Base-by-base conservation (phyloP, 2,113 vertebrate species). In the Riparia riparia region DNA sequence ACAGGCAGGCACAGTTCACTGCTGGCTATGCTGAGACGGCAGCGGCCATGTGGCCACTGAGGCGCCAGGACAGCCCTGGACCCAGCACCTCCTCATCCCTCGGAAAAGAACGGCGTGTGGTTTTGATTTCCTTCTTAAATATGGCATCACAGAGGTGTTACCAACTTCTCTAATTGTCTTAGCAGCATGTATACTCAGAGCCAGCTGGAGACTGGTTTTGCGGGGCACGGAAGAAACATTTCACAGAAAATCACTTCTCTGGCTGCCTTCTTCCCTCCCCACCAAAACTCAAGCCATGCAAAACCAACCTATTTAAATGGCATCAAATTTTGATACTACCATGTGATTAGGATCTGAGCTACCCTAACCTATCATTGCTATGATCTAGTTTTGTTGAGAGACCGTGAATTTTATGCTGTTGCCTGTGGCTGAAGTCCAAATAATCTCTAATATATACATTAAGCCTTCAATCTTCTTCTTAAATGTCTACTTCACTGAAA, bases 81-180 rank as follows among this genome's bases (percentile, higher is more conserved):
- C 2, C 1, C 1, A 0, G 29, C 0, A 0, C 47, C 14, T 17
- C 47, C 37, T n/a, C 58, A 78, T 3, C 21, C 34, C 17, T n/a
- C 1, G 1, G 45, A n/a, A 64, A 21, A 29, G 7, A 57, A 57
- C 29, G 19, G 20, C 1, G 0, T 14, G 16, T 2, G 2, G 10
- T 22, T 64, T 34, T n/a, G 3, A 53, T 29, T 29, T 53, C 19
- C 42, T 29, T 34, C 24, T 53, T 22, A 34, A 44, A 53, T 17
- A 8, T 34, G 39, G 17, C 8, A 44, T 34, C 24, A 14, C 11
- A 29, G 49, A 29, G 25, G 31, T 1, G 1, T 29, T 29, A 22
- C 25, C 0, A 1, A 24, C 9, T 54, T 24, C 39, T 54, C 39
- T 65, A 8, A 29, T 14, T 22, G 32, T 11, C 25, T 29, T 8